Evolutionary conservation across 2,888 invertebrate genomes (phyloP), one percentile per base, ranked within the genome.

Genomic region (Allacma fusca): DNA sequence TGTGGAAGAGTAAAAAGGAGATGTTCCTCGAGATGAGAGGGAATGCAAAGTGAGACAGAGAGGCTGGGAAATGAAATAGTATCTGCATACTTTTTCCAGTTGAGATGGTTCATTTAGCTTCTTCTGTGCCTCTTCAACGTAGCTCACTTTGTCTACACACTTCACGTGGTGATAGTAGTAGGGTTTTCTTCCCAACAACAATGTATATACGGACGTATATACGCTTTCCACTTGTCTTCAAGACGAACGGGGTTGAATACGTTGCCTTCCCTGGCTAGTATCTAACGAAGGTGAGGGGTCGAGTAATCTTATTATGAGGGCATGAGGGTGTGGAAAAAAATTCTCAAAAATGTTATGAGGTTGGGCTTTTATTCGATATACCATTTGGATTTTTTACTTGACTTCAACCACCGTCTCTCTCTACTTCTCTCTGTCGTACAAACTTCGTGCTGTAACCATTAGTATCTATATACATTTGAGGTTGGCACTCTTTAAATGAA

Each of bases 291-390:
- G 76, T 76, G 76, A 76, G 76, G 76, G 76, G 76, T 76, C 71
- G 76, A 76, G 50, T 67, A 76, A 76, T 76, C 76, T 76, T 76
- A 76, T 76, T 76, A 78, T 75, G 75, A 75, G 69, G 68, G 78
- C 74, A 78, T 68, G 43, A 75, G 74, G 70, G 78, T 75, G 75
- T 71, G 75, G 78, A 75, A 73, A 75, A 73, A 73, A 73, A 68
- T 24, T 57, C 69, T 59, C 24, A 59, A 75, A 75, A 75, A 68
- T 68, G 68, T 68, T 75, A 75, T 68, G 44, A 68, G 68, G 68
- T 69, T 68, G 57, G 68, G 68, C 68, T 75, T 75, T 44, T 75
- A 59, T 73, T 57, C 57, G 57, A 57, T 57, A 57, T 57, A 57
- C 57, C 57, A 57, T 57, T 57, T 19, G 57, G 21, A 21, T 57